Evolutionary conservation across 2,113 vertebrate species (phyloP).

Genomic region (Plectropomus leopardus): DNA sequence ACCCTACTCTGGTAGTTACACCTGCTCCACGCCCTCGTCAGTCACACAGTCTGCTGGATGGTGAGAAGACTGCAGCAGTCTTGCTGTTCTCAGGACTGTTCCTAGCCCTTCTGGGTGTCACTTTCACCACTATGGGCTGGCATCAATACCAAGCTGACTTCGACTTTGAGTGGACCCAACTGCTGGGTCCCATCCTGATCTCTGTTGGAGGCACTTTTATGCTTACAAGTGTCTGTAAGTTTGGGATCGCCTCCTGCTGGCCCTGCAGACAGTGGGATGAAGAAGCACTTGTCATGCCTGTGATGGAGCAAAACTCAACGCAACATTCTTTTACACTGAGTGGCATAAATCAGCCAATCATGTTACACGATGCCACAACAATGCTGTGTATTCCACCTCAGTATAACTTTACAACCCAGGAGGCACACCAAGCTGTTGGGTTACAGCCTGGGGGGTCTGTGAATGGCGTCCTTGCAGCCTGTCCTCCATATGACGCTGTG

Average conservation of each 20-base stretch:
- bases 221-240: constrained; percentile 88
- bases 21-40: constrained; percentile 70
- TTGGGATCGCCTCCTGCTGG: constrained; percentile 85
- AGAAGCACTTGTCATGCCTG: constrained; percentile 68
- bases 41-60: constrained; percentile 68
- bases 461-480: not conserved
- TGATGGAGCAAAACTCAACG: constrained; percentile 64
- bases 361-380: constrained; percentile 83
- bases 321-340: constrained; percentile 87
- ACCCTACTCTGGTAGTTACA: constrained; percentile 76
- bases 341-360: constrained; percentile 86
- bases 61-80: constrained; percentile 86
- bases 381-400: constrained; percentile 86
- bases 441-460: constrained; percentile 48
- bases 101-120: constrained; percentile 87
- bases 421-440: constrained; percentile 36
- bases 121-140: constrained; percentile 89
- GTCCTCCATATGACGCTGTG: constrained; percentile 81
- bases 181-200: constrained; percentile 90
- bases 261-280: constrained; percentile 78
- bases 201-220: constrained; percentile 88
- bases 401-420: constrained; percentile 72
- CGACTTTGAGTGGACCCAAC: constrained; percentile 87
- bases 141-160: constrained; percentile 76
- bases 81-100: constrained; percentile 89